These are phyloP conservation scores for Drosophila monieri DNA, from an alignment of 2,888 invertebrate genomes.

Conservation along the genomic window DNA sequence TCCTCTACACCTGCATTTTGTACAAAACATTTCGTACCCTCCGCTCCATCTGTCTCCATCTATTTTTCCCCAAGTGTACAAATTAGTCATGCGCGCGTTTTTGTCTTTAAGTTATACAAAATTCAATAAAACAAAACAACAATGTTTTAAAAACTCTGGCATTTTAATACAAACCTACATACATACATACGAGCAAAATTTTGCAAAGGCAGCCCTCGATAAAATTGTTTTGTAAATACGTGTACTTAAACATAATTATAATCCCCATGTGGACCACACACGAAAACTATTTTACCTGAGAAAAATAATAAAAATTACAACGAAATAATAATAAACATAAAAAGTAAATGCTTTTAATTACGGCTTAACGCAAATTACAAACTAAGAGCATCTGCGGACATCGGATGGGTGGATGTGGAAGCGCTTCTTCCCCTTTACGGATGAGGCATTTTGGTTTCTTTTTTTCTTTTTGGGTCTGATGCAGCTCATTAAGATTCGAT, in stretches of 20 bases:
- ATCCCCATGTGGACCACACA: slow-evolving; percentile 25
- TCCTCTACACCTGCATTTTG: slow-evolving; percentile 22
- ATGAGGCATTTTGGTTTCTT: slow-evolving; percentile 15
- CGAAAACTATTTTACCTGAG: slow-evolving; percentile 51
- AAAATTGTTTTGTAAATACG: slow-evolving; percentile 65
- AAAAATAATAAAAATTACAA: slow-evolving; percentile 41
- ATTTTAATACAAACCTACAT: slow-evolving; percentile 27
- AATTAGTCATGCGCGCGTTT: slow-evolving; percentile 81
- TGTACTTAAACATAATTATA: slow-evolving; percentile 56
- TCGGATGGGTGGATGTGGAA: neutral
- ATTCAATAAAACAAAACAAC: slow-evolving; percentile 48
- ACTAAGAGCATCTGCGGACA: slow-evolving; percentile 3
- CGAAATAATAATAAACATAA: slow-evolving; percentile 41
- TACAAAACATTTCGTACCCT: slow-evolving; percentile 33
- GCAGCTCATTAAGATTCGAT: slow-evolving; percentile 69
- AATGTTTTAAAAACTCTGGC: slow-evolving; percentile 26
- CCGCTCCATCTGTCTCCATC: slow-evolving; percentile 2
- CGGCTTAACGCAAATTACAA: neutral
- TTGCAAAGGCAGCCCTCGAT: slow-evolving; percentile 16
- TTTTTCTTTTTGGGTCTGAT: slow-evolving; percentile 33
- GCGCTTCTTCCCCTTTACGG: slow-evolving; percentile 8
- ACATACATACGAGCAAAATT: slow-evolving; percentile 8
- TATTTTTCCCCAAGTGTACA: slow-evolving; percentile 73
- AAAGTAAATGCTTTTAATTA: slow-evolving; percentile 45
- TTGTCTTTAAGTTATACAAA: slow-evolving; percentile 73